Conservation (phyloP, 2,888 invertebrate genomes). For the Sinohyriopsis cumingii region DNA sequence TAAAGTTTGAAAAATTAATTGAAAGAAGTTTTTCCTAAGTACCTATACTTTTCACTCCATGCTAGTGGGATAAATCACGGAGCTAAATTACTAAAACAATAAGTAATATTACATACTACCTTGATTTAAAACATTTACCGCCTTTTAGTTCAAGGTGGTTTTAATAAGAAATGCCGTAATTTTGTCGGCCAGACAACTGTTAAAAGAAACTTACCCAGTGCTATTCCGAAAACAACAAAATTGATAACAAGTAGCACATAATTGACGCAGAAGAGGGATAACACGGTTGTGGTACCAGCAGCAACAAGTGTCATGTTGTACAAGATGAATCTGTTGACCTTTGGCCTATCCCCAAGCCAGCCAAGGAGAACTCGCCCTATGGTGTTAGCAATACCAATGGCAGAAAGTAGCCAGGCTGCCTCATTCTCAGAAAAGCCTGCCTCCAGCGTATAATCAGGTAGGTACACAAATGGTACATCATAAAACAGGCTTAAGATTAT, state of each 20-base stretch:
- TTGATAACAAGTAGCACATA: neutral
- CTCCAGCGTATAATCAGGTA: conserved; percentile 79
- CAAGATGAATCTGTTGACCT: conserved; percentile 90
- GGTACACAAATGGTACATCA: conserved; percentile 92
- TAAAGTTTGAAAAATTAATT: too few relatives aligned
- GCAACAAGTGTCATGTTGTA: conserved; percentile 90
- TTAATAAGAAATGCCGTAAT: neutral
- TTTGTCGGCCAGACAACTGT: conserved; percentile 3
- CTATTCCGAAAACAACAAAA: too few relatives aligned
- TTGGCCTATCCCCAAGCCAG: conserved; percentile 70
- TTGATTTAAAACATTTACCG: too few relatives aligned
- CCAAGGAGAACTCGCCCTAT: conserved; percentile 84
- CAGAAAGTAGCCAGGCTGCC: conserved; percentile 83
- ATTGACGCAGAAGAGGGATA: conserved; percentile 83
- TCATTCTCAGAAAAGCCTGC: conserved; percentile 56
- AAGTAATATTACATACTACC: too few relatives aligned
- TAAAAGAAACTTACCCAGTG: too few relatives aligned
- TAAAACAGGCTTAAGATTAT: conserved; percentile 92
- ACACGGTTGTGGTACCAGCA: conserved; percentile 87
- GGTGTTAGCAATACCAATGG: conserved; percentile 93
- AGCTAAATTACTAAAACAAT: too few relatives aligned
- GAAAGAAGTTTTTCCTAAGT: too few relatives aligned
- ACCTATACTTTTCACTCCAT: too few relatives aligned
- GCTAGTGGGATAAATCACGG: too few relatives aligned
- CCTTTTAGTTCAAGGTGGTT: too few relatives aligned